phyloP scores from a whole-genome alignment of 2,797 vertebrate species.

The Lindbergichthys nudifrons region DNA sequence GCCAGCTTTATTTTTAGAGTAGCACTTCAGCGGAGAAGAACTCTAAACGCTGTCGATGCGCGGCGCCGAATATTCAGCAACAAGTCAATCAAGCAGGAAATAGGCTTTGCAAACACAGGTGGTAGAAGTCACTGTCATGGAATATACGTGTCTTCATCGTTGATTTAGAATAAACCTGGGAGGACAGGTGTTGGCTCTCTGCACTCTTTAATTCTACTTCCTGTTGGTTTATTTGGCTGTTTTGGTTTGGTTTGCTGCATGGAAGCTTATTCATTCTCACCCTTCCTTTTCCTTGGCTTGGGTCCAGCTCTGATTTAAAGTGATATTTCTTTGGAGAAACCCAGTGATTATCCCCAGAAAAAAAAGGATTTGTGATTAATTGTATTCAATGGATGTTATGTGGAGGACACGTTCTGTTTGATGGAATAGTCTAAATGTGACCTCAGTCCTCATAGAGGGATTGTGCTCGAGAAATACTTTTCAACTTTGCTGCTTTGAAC shows the following conservation, averaged over 20 bases:
- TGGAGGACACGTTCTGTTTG: background rate
- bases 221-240: background rate
- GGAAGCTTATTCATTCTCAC: conserved; percentile 10
- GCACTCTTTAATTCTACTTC: background rate
- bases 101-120: conserved; percentile 4
- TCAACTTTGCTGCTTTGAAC: background rate
- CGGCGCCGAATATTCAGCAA: conserved; percentile 10
- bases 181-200: background rate
- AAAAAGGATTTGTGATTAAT: background rate
- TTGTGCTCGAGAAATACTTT: background rate
- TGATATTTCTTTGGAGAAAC: background rate
- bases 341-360: background rate
- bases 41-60: background rate
- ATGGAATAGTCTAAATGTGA: conserved; percentile 7
- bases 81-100: conserved; percentile 26
- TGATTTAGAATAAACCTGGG: conserved; percentile 2
- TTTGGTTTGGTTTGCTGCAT: conserved; percentile 2
- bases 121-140: background rate
- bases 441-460: background rate
- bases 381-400: background rate
- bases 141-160: conserved; percentile 9
- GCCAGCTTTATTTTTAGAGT: conserved; percentile 16
- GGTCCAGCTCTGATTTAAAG: conserved; percentile 1
- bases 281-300: background rate
- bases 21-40: background rate